Conservation (phyloP, 2,797 vertebrate species). For the Clarias laeviceps region DNA sequence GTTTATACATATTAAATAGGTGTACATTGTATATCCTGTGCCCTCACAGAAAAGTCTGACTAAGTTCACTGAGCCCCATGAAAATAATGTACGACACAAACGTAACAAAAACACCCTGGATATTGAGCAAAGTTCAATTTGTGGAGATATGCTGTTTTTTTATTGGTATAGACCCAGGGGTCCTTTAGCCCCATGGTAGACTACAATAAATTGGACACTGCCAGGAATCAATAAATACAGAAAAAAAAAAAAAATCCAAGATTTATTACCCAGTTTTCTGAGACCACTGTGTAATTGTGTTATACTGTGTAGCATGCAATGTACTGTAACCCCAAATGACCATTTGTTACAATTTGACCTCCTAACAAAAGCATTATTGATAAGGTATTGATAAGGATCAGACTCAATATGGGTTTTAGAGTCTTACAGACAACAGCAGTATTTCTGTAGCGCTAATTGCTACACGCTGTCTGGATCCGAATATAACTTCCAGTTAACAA, state of each 20-base stretch:
- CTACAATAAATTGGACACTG: neutral
- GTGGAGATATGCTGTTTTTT: conserved; percentile 3
- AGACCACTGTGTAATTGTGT: neutral
- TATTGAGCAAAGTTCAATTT: conserved; percentile 18
- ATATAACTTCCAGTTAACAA: neutral
- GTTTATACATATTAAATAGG: neutral
- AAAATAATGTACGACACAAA: conserved; percentile 3
- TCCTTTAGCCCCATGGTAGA: conserved; percentile 1
- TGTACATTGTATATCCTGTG: too few relatives aligned
- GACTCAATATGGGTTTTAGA: neutral
- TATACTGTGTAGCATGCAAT: neutral
- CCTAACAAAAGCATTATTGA: neutral
- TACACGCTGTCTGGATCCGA: neutral
- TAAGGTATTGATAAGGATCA: neutral
- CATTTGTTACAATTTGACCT: neutral
- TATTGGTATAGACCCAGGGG: neutral
- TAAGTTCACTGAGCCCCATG: neutral
- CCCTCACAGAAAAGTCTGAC: neutral
- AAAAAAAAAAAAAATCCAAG: conserved; percentile 12
- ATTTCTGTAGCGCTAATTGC: neutral
- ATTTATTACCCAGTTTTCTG: conserved; percentile 19
- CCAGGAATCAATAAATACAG: conserved; percentile 23
- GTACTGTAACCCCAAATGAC: neutral
- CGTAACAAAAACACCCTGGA: conserved; percentile 1
- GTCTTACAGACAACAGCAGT: neutral